Evolutionary conservation across 2,888 invertebrate species (phyloP).

Genomic region (Agelastica alni): DNA sequence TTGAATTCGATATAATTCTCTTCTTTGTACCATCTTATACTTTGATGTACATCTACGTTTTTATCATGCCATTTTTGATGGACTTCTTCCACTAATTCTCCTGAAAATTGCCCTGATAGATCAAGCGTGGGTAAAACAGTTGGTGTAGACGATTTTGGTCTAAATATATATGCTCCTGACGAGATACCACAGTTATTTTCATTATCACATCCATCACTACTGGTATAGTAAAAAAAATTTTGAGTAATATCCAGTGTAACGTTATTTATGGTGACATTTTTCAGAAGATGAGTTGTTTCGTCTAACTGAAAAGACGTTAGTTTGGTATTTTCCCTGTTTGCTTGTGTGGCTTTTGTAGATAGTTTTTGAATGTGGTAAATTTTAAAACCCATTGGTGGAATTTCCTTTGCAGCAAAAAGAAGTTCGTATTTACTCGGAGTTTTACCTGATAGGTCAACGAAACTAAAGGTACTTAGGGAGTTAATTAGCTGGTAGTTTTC

Average conservation of each 20-base stretch:
- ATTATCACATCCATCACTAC: constrained; percentile 67
- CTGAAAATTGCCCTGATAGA: constrained; percentile 13
- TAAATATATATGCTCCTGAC: constrained; percentile 91
- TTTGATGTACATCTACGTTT: constrained; percentile 73
- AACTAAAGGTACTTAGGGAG: constrained; percentile 30
- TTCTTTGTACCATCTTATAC: constrained; percentile 68
- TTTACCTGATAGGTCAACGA: constrained; percentile 17
- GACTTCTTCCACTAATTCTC: constrained; percentile 59
- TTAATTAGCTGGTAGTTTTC: constrained; percentile 34
- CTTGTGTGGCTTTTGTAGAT: neutral
- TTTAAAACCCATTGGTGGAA: constrained; percentile 71
- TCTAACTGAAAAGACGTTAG: constrained; percentile 59
- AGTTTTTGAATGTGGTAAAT: constrained; percentile 60
- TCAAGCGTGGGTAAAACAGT: neutral
- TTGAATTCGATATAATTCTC: constrained; percentile 68
- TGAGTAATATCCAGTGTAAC: constrained; percentile 59
- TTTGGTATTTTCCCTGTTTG: neutral
- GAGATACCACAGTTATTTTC: constrained; percentile 63
- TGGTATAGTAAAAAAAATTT: constrained; percentile 73
- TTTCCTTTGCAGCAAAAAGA: constrained; percentile 66
- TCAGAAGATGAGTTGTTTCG: constrained; percentile 60
- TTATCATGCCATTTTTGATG: constrained; percentile 70
- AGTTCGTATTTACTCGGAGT: constrained; percentile 61
- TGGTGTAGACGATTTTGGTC: neutral
- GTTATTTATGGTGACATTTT: constrained; percentile 58